Base-by-base conservation (phyloP, 1,140 invertebrate species). In the Aphaenogaster rudis region DNA sequence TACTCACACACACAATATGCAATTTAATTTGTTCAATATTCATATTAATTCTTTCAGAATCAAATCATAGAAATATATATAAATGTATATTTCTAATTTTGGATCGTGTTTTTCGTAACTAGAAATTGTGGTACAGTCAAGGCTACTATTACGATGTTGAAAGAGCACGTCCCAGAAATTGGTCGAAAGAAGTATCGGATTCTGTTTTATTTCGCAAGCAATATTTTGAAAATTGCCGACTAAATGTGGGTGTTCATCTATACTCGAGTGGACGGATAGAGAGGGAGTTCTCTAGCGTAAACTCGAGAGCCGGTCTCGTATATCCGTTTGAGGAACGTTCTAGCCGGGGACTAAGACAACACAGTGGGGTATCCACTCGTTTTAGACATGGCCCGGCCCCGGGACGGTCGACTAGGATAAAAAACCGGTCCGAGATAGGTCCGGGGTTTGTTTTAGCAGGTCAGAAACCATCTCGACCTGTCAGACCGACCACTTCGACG, bases 371-470 rank as follows among this genome's bases (percentile, higher is more conserved):
- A 86, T 66, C 88, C 54, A 82, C 33, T 71, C 63, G 52, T 64
- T 78, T 79, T 84, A 76, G 69, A 88, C 9, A 15, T 61, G 71
- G 81, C 72, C 90, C 57, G 63, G 63, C 15, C 77, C 61, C 33
- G 17, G 64, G 36, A 57, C 28, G 61, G 39, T 6, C 33, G n/a
- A 42, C 9, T 71, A 5, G 88, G 88, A 86, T 86, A 79, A 88
- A 76, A 80, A 88, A 88, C 69, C 77, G 88, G 80, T 63, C 74
- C 66, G 54, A 92, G 88, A 92, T 92, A 91, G 92, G 88, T 76
- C 50, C 71, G 21, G 88, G 86, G 86, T 92, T 93, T 92, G 88
- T 89, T 91, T 93, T 90, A 92, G 82, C 92, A 93, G 92, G 92
- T 93, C 91, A 89, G 78, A 92, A 92, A 89, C 61, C 69, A 85